These are phyloP conservation scores for Pheosia gnoma DNA, from an alignment of 2,888 invertebrate genomes.

Conservation along the genomic window DNA sequence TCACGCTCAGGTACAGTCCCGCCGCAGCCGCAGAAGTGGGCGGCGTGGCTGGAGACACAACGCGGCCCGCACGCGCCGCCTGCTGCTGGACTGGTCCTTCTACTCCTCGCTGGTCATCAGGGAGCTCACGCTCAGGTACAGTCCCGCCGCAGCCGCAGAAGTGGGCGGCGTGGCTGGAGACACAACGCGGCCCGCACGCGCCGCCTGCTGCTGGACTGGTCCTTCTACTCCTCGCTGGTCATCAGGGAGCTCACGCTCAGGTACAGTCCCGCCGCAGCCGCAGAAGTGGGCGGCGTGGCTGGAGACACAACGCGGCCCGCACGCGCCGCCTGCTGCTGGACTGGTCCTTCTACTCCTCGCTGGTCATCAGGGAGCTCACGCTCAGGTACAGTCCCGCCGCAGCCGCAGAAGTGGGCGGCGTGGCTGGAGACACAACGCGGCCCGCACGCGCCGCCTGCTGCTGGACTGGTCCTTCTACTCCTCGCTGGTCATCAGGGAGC, in stretches of 20 bases:
- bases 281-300: neutral
- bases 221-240: conserved; percentile 99
- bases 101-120: conserved; percentile 99
- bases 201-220: conserved; percentile 99
- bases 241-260: conserved; percentile 96
- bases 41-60: neutral
- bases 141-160: conserved; percentile 90
- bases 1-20: conserved; percentile 87
- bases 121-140: conserved; percentile 91
- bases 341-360: conserved; percentile 99
- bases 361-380: conserved; percentile 98
- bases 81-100: conserved; percentile 98
- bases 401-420: neutral
- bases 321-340: conserved; percentile 93
- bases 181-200: conserved; percentile 89
- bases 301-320: conserved; percentile 73
- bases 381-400: conserved; percentile 66
- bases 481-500: conserved; percentile 69
- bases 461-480: conserved; percentile 9
- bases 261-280: conserved; percentile 27
- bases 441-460: neutral
- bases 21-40: neutral
- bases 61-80: conserved; percentile 87
- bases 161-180: conserved; percentile 91
- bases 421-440: neutral